Conservation (phyloP, 2,113 vertebrate species). For the Anthoscopus minutus region DNA sequence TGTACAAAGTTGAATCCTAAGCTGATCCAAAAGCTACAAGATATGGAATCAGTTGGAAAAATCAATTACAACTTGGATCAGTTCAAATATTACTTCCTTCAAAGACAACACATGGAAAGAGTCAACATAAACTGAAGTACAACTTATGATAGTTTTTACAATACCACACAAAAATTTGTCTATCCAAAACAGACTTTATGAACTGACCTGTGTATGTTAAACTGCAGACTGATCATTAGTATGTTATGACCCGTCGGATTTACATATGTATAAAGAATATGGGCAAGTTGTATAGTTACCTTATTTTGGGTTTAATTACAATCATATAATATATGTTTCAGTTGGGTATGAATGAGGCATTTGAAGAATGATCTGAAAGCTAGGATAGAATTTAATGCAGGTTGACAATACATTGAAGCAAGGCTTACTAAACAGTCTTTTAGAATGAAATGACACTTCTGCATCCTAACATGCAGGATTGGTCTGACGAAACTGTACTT, state of each 20-base stretch:
- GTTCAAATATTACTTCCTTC: neutral
- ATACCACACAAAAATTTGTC: neutral
- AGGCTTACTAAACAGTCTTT: neutral
- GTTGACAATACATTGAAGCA: neutral
- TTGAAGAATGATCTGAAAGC: neutral
- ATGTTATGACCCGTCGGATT: neutral
- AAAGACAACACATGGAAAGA: neutral
- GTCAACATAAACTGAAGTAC: neutral
- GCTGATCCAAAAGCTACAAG: neutral
- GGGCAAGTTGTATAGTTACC: neutral
- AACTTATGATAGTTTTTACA: neutral
- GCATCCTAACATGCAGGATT: neutral
- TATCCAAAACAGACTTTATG: neutral
- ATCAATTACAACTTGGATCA: neutral
- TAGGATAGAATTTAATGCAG: neutral
- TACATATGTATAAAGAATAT: neutral
- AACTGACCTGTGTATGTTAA: neutral
- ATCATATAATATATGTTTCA: neutral
- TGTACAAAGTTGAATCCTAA: neutral
- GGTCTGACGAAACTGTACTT: neutral
- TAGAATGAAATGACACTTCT: neutral
- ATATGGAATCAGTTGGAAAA: neutral
- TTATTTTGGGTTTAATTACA: slow-evolving; percentile 2
- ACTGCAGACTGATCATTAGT: neutral
- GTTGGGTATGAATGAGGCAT: neutral